Conservation (phyloP, 2,113 vertebrate genomes). For the Otocyon megalotis region DNA sequence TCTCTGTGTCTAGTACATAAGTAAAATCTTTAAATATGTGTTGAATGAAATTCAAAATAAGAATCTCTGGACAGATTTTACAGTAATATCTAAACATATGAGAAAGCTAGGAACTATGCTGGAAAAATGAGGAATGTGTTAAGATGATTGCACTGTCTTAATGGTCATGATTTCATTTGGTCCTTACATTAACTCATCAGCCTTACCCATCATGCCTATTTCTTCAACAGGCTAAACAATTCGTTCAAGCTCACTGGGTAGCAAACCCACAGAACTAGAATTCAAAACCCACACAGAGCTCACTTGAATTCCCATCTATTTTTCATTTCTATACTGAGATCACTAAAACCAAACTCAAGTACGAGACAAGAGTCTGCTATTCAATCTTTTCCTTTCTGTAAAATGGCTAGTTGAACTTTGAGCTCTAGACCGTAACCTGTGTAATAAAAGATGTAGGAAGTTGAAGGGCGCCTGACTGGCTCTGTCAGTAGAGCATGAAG, state of each 20-base stretch:
- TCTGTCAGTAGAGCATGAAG: not conserved
- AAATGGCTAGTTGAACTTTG: slow-evolving; percentile 14
- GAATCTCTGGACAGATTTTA: not conserved
- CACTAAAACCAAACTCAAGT: not conserved
- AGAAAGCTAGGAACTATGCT: not conserved
- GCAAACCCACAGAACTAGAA: not conserved
- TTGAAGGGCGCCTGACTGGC: not conserved
- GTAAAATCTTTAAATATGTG: too few relatives aligned
- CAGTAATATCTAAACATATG: not conserved
- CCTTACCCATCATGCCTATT: not conserved
- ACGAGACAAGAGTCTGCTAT: not conserved
- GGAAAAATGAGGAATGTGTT: not conserved
- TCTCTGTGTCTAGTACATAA: not conserved
- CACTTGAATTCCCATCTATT: not conserved
- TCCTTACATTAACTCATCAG: not conserved
- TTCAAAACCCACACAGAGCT: not conserved
- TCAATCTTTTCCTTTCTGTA: not conserved
- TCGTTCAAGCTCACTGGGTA: not conserved
- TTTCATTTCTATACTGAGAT: not conserved
- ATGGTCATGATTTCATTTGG: not conserved
- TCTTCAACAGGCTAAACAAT: not conserved
- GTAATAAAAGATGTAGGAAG: not conserved
- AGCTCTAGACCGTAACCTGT: not conserved
- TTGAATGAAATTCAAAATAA: slow-evolving; percentile 40
- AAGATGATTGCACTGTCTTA: not conserved